Percentiles rank a stretch among this genome's conserved stretches.
Conservation (phyloP, 2,113 vertebrate genomes). For the Hippocampus abdominalis region DNA sequence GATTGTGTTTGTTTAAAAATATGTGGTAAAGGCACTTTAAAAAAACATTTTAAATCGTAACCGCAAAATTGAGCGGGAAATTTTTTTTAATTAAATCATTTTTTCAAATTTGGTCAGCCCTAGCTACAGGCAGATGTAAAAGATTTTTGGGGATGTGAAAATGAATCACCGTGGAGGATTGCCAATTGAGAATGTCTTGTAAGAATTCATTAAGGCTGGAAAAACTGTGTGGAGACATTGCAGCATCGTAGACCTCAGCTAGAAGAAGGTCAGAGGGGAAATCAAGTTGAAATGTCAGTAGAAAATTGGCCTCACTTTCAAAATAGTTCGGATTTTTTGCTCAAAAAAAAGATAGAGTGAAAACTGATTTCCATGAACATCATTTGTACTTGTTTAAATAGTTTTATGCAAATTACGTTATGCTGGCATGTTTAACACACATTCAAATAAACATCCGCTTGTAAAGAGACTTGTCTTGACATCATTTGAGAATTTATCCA, state of each 20-base stretch:
- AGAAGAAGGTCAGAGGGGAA: slow-evolving; percentile 1
- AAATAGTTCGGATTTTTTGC: not conserved
- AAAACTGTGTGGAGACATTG: not conserved
- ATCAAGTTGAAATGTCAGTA: slow-evolving; percentile 56
- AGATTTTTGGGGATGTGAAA: not conserved
- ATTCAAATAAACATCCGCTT: not conserved
- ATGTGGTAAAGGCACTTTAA: too few species aligned
- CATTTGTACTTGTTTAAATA: not conserved
- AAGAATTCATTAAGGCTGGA: not conserved
- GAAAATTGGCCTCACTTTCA: slow-evolving; percentile 13
- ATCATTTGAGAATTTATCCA: not conserved
- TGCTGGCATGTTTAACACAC: not conserved
- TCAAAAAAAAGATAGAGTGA: not conserved
- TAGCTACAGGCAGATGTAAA: not conserved
- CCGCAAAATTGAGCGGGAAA: too few species aligned
- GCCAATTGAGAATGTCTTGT: not conserved
- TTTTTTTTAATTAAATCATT: too few species aligned
- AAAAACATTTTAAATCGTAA: too few species aligned
- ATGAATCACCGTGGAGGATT: not conserved
- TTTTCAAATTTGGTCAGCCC: too few species aligned
- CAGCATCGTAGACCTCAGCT: not conserved
- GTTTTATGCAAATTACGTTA: not conserved
- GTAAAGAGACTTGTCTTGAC: not conserved
- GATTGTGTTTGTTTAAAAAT: too few species aligned
- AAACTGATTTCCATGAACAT: not conserved